A percentile compares a stretch with the other conserved stretches of the same genome.
Evolutionary conservation across 2,113 vertebrate genomes (phyloP).

Genomic region (Dasyurus viverrinus): DNA sequence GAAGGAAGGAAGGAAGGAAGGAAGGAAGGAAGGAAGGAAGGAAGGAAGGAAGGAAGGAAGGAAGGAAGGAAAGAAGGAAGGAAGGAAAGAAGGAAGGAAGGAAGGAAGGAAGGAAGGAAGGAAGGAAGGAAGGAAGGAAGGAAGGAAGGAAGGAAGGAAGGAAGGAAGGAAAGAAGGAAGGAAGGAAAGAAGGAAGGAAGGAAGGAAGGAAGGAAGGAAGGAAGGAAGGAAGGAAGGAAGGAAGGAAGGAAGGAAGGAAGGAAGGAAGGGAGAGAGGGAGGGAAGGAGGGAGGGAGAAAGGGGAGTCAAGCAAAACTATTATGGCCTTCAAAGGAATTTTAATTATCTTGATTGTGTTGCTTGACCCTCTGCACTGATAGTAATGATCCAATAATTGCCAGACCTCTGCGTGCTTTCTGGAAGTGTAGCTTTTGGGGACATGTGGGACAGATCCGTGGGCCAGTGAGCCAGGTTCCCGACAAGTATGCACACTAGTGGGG

Average conservation of each 20-base stretch:
- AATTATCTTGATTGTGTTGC: not conserved
- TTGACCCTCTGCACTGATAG: not conserved
- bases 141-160: no score
- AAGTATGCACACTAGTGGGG: not conserved
- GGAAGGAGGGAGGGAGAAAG: not conserved
- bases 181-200: no score
- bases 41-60: no score
- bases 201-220: no score
- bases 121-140: no score
- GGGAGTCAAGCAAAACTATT: not conserved
- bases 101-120: no score
- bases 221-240: not conserved
- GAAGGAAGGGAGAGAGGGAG: no score
- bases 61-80: no score
- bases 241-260: not conserved
- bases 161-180: no score
- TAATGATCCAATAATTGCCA: not conserved
- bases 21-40: no score
- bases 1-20: no score
- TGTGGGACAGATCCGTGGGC: not conserved
- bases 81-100: no score
- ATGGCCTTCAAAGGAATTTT: not conserved
- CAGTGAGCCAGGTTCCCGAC: not conserved
- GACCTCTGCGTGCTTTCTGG: not conserved
- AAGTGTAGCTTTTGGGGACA: not conserved